Conservation (phyloP, 2,797 vertebrate genomes). For the Kryptolebias ocellatus region DNA sequence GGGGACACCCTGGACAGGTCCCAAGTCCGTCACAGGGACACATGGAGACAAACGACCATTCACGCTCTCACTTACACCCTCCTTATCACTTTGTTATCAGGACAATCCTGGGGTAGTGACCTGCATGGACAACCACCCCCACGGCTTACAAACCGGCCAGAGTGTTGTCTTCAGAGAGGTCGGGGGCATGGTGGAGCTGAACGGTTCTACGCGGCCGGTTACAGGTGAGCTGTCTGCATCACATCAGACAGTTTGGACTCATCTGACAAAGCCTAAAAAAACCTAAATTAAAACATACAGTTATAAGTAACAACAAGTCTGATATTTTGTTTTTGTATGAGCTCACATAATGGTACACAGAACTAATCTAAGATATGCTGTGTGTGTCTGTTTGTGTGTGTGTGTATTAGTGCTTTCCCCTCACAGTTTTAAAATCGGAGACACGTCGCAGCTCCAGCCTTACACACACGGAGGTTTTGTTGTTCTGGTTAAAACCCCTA, state of each 20-base stretch:
- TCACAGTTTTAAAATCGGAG: conserved; percentile 92
- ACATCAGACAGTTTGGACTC: neutral
- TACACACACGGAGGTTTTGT: conserved; percentile 95
- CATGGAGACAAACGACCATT: too few relatives aligned
- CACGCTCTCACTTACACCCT: too few relatives aligned
- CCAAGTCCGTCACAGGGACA: too few relatives aligned
- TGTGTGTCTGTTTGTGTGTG: conserved; percentile 11
- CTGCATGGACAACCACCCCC: conserved; percentile 94
- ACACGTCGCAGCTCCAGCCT: conserved; percentile 89
- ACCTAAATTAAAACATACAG: neutral
- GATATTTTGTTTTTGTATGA: neutral
- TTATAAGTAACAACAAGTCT: neutral
- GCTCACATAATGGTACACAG: neutral
- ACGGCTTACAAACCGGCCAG: conserved; percentile 94
- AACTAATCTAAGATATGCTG: conserved; percentile 6
- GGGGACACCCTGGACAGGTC: too few relatives aligned
- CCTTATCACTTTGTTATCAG: conserved; percentile 64
- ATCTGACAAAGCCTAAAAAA: neutral
- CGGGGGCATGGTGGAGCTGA: conserved; percentile 92
- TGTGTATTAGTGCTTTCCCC: conserved; percentile 87
- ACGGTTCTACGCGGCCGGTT: conserved; percentile 83
- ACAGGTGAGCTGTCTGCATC: conserved; percentile 55
- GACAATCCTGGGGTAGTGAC: conserved; percentile 91
- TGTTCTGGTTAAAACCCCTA: conserved; percentile 89
- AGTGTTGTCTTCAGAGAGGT: conserved; percentile 93